Evolutionary conservation across 2,797 vertebrate genomes (phyloP), one percentile per base, ranked within the genome.

Genomic region (Pangasius macronema): DNA sequence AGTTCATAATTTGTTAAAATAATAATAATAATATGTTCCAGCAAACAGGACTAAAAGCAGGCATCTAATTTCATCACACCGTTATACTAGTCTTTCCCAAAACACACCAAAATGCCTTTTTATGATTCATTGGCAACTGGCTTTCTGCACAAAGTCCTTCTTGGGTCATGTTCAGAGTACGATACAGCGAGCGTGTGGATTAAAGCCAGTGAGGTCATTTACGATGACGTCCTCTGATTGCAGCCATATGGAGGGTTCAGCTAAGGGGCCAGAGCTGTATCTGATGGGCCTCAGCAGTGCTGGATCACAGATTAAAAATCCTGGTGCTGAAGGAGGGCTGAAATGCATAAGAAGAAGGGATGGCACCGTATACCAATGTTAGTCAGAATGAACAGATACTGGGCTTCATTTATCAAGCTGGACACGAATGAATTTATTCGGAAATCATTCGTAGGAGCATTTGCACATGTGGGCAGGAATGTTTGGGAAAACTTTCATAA

Each of bases 191-290:
- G 90, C 55, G 82, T 77, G 89, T 61, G 86, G 76, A 91, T 90
- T 70, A 85, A 89, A 84, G 90, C 91, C 82, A 89, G 89, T 95
- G 94, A 95, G 93, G 93, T 95, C 92, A 95, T 92, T 83, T 55
- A 90, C 90, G 87, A 93, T 90, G 90, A 89, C 87, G 82, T 83
- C 75, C 89, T 93, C 90, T 94, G 91, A 96, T 95, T 94, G 89
- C 92, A 93, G 89, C 93, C 95, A 95, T 87, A 93, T 94, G 95
- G 85, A 89, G 90, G 87, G n/a, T 5, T 67, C 65, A n/a, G 67
- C 33, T 85, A 49, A 46, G 22, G 39, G 49, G 30, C 22, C 59
- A 10, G 67, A 55, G 68, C 30, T 13, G 51, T 51, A 86, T 53
- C 39, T 75, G 73, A 83, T 53, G 86, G 30, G 49, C 55, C 42